Percentiles rank a stretch among this genome's conserved stretches.
phyloP scores from a whole-genome alignment of 2,797 vertebrate species.

The Acipenser ruthenus region DNA sequence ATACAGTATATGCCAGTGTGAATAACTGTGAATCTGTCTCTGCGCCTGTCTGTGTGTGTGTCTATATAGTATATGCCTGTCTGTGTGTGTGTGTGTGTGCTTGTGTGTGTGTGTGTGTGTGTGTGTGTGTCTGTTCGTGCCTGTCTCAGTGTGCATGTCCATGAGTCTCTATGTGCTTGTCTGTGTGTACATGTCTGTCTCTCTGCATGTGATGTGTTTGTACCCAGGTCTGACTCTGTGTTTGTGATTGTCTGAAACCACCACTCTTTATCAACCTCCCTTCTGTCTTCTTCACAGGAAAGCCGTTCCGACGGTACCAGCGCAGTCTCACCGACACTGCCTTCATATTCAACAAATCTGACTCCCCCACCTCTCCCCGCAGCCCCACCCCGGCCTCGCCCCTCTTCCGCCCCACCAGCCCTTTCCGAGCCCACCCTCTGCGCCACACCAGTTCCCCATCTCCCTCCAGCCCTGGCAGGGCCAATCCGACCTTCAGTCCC shows the following conservation, averaged over 20 bases:
- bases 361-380: slow-evolving; percentile 45
- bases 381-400: slow-evolving; percentile 56
- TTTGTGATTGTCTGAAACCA: too few relatives aligned
- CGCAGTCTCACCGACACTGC: slow-evolving; percentile 78
- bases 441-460: slow-evolving; percentile 31
- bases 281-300: slow-evolving; percentile 37
- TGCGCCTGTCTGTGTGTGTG: too few relatives aligned
- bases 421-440: slow-evolving; percentile 30
- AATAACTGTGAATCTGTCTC: too few relatives aligned
- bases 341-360: slow-evolving; percentile 64
- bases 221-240: not conserved
- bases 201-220: not conserved
- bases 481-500: slow-evolving; percentile 33
- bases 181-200: not conserved
- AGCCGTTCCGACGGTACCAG: slow-evolving; percentile 69
- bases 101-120: too few relatives aligned
- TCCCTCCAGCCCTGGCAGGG: slow-evolving; percentile 40
- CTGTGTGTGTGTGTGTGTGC: too few relatives aligned
- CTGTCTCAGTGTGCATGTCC: too few relatives aligned
- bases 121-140: too few relatives aligned
- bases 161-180: not conserved
- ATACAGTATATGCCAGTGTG: too few relatives aligned
- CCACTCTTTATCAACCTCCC: not conserved
- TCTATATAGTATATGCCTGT: too few relatives aligned
- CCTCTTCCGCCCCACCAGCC: slow-evolving; percentile 47